Percentiles rank a stretch among this genome's conserved stretches.
phyloP scores from a whole-genome alignment of 2,797 vertebrate genomes.

The Thalassophryne amazonica region DNA sequence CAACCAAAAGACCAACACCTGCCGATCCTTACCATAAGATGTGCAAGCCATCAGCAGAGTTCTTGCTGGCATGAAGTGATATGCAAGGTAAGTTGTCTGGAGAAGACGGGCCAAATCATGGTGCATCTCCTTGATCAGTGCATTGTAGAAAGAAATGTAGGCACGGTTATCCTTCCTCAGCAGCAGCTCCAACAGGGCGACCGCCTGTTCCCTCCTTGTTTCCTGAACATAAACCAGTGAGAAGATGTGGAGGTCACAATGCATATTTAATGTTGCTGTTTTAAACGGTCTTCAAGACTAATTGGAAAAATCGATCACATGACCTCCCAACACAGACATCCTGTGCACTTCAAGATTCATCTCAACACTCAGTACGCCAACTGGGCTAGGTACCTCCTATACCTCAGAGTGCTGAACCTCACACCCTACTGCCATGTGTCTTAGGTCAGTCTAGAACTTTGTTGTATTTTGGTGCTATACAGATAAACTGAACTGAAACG shows the following conservation, averaged over 20 bases:
- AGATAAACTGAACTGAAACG: too few relatives aligned
- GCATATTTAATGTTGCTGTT: not conserved
- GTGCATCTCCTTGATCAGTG: constrained; percentile 87
- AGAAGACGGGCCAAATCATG: constrained; percentile 88
- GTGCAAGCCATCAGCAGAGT: constrained; percentile 73
- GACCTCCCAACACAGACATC: too few relatives aligned
- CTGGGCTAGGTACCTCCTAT: too few relatives aligned
- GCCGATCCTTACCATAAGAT: constrained; percentile 77
- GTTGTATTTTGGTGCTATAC: too few relatives aligned
- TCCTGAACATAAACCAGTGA: constrained; percentile 58
- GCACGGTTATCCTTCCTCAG: constrained; percentile 87
- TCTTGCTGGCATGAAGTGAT: constrained; percentile 69
- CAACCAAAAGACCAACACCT: too few relatives aligned
- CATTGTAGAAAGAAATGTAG: constrained; percentile 95
- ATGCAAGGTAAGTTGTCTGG: constrained; percentile 75
- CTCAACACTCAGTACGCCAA: too few relatives aligned
- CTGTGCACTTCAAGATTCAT: too few relatives aligned
- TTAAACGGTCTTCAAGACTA: not conserved
- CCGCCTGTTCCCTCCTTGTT: constrained; percentile 84
- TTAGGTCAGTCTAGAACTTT: too few relatives aligned
- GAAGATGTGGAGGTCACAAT: not conserved
- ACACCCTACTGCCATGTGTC: too few relatives aligned
- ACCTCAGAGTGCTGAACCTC: too few relatives aligned
- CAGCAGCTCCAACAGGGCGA: constrained; percentile 83
- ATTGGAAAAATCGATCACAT: too few relatives aligned